Percentiles rank a stretch among this genome's conserved stretches.
phyloP scores from a whole-genome alignment of 2,888 invertebrate species.

The Archaeoteleia sp. region DNA sequence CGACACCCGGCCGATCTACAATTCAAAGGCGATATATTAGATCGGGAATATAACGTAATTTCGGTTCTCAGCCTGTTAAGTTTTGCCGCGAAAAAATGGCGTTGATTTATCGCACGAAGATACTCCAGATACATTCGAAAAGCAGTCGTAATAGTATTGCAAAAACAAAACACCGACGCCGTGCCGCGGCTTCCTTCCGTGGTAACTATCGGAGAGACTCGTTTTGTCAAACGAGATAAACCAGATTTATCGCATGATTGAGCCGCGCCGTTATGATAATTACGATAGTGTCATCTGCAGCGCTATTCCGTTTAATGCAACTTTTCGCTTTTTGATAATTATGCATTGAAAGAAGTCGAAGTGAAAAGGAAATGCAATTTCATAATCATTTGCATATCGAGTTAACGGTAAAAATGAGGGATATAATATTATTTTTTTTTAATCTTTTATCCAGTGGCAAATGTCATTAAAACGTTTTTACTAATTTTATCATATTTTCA shows the following conservation, averaged over 20 bases:
- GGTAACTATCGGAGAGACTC: conserved; percentile 10
- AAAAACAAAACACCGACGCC: conserved; percentile 8
- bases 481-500: neutral
- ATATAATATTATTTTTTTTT: too few relatives aligned
- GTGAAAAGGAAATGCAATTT: conserved; percentile 3
- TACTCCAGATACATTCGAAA: conserved; percentile 33
- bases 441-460: too few relatives aligned
- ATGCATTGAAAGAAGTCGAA: neutral
- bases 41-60: conserved; percentile 61
- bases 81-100: conserved; percentile 53
- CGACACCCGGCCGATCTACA: conserved; percentile 56
- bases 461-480: too few relatives aligned
- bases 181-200: conserved; percentile 27
- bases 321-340: conserved; percentile 4
- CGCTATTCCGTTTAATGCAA: conserved; percentile 16
- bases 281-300: conserved; percentile 31
- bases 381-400: conserved; percentile 16
- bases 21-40: conserved; percentile 68
- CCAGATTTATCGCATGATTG: conserved; percentile 41
- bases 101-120: conserved; percentile 63
- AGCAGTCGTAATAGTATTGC: conserved; percentile 13
- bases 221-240: conserved; percentile 20
- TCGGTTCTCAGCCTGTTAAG: conserved; percentile 64
- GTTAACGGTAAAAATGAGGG: conserved; percentile 7
- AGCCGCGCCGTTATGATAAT: conserved; percentile 21